A percentile compares a stretch with the other conserved stretches of the same genome.
Evolutionary conservation across 2,888 invertebrate genomes (phyloP).

Genomic region (Hemaris fuciformis): DNA sequence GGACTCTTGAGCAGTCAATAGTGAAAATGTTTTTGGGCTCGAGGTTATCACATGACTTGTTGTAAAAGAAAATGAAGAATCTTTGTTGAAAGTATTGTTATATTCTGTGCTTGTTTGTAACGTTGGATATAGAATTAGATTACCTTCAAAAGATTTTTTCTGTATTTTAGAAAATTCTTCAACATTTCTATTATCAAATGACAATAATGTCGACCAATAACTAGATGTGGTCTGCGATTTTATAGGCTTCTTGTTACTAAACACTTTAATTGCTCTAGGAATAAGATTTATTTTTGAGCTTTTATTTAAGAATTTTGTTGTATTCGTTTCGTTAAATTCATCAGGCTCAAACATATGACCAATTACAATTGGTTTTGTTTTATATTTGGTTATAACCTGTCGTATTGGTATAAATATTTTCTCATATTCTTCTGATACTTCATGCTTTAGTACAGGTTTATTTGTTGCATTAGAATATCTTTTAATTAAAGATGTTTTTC

Average conservation of each 20-base stretch:
- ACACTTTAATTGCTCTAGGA: neutral
- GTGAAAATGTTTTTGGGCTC: too few relatives aligned
- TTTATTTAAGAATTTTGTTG: neutral
- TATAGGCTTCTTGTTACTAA: neutral
- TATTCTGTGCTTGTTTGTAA: too few relatives aligned
- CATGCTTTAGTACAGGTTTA: neutral
- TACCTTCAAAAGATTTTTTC: too few relatives aligned
- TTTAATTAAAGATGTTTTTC: neutral
- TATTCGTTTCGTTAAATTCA: neutral
- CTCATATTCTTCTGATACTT: neutral
- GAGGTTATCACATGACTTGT: too few relatives aligned
- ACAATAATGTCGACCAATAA: neutral
- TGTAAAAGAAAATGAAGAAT: too few relatives aligned
- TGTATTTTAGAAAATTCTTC: too few relatives aligned
- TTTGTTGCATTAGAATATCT: neutral
- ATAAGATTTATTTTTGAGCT: neutral
- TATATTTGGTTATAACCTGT: neutral
- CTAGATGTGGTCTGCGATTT: neutral
- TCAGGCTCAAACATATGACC: neutral
- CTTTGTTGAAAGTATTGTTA: too few relatives aligned
- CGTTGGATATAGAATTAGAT: too few relatives aligned
- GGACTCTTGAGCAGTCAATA: too few relatives aligned
- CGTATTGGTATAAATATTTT: neutral
- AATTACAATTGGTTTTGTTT: neutral
- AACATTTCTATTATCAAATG: too few relatives aligned